Evolutionary conservation across 2,113 vertebrate species (phyloP).

Genomic region (Heterotilapia buettikoferi): DNA sequence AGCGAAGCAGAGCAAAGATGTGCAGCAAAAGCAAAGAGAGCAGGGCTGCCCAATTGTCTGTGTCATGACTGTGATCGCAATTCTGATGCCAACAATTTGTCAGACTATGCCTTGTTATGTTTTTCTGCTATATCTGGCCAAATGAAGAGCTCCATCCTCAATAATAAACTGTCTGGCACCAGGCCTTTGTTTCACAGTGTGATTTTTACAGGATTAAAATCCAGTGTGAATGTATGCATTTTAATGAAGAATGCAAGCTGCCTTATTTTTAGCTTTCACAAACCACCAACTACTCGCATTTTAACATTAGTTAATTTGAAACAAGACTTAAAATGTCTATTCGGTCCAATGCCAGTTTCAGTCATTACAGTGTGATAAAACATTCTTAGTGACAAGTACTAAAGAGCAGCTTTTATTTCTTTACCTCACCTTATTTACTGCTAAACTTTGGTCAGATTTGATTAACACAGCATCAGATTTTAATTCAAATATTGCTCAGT

Average conservation of each 20-base stretch:
- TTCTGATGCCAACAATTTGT: not conserved
- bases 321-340: not conserved
- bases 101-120: not conserved
- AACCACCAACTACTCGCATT: not conserved
- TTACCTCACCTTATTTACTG: not conserved
- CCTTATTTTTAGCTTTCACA: not conserved
- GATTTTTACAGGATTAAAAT: not conserved
- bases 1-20: not conserved
- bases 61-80: not conserved
- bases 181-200: not conserved
- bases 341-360: not conserved
- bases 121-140: not conserved
- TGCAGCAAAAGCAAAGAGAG: not conserved
- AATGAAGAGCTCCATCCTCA: not conserved
- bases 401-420: not conserved
- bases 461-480: not conserved
- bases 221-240: not conserved
- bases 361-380: not conserved
- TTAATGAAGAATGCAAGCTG: not conserved
- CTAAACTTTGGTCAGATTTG: not conserved
- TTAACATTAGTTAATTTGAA: not conserved
- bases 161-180: not conserved
- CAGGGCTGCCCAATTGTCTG: not conserved
- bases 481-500: not conserved
- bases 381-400: not conserved